phyloP scores from a whole-genome alignment of 2,888 invertebrate species.

The Drosophila paracracens region DNA sequence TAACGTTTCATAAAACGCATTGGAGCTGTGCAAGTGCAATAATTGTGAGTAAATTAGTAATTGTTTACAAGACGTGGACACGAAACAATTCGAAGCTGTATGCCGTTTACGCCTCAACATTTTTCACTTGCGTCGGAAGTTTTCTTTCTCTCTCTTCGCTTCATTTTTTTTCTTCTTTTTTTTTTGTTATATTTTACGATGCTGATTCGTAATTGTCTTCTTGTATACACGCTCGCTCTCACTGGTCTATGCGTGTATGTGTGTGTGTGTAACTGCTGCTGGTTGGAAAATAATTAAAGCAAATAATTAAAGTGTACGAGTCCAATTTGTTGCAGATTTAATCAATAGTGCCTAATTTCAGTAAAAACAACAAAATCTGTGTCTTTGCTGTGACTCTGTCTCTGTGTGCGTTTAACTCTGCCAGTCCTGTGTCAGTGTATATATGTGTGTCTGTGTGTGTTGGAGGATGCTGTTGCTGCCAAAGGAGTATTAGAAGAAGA shows the following conservation, averaged over 20 bases:
- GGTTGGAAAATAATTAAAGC: constrained; percentile 73
- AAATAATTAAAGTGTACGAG: constrained; percentile 59
- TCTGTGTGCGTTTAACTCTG: constrained; percentile 15
- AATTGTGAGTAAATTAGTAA: constrained; percentile 69
- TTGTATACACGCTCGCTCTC: constrained; percentile 70
- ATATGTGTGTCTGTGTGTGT: constrained; percentile 18
- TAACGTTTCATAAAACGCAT: constrained; percentile 63
- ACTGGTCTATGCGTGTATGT: constrained; percentile 37
- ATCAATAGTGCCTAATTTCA: constrained; percentile 26
- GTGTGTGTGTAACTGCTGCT: constrained; percentile 40
- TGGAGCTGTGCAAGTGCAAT: constrained; percentile 74
- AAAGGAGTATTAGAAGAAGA: constrained; percentile 54
- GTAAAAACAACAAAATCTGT: constrained; percentile 43
- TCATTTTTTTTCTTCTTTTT: constrained; percentile 40
- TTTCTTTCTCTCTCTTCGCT: constrained; percentile 51
- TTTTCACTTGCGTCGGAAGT: constrained; percentile 68
- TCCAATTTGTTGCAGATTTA: constrained; percentile 64
- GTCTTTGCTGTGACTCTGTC: constrained; percentile 15
- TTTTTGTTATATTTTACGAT: constrained; percentile 75
- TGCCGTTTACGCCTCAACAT: constrained; percentile 55
- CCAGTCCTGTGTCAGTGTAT: constrained; percentile 12
- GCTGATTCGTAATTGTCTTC: constrained; percentile 78
- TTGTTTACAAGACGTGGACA: constrained; percentile 33
- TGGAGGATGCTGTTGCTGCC: constrained; percentile 57
- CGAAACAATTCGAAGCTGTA: constrained; percentile 14